Conservation (phyloP, 1,140 invertebrate genomes). For the Conopomorpha cramerella region DNA sequence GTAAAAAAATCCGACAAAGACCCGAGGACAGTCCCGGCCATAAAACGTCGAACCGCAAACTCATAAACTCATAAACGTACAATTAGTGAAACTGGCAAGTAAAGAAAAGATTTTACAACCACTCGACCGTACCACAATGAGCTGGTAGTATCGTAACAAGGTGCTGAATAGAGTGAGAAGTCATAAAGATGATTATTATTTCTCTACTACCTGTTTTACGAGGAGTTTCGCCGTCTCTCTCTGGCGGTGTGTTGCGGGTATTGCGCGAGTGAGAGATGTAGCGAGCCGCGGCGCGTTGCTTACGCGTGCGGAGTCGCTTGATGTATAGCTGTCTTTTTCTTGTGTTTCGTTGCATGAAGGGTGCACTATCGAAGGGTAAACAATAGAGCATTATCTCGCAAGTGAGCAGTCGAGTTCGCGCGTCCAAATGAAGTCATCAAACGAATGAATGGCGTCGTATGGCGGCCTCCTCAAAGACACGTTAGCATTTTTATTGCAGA, state of each 20-base stretch:
- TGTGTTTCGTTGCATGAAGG: constrained; percentile 32
- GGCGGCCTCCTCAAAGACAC: constrained; percentile 36
- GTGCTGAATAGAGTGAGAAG: constrained; percentile 64
- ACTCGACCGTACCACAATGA: constrained; percentile 53
- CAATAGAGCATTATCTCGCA: constrained; percentile 55
- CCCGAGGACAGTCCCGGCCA: constrained; percentile 35
- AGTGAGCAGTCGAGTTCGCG: constrained; percentile 30
- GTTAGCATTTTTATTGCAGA: constrained; percentile 51
- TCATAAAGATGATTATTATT: constrained; percentile 64
- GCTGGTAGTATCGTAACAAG: constrained; percentile 59
- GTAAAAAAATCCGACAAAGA: constrained; percentile 35
- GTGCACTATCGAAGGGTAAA: constrained; percentile 55
- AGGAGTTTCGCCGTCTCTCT: constrained; percentile 28
- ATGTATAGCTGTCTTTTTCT: constrained; percentile 35
- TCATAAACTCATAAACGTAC: constrained; percentile 59
- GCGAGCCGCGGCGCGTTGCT: constrained; percentile 20
- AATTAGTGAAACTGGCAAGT: constrained; percentile 57
- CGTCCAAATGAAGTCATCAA: constrained; percentile 57
- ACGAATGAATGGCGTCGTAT: constrained; percentile 46
- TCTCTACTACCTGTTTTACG: constrained; percentile 62
- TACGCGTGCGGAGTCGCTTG: constrained; percentile 15
- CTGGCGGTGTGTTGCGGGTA: constrained; percentile 6
- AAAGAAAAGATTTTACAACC: constrained; percentile 61
- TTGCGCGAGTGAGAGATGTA: constrained; percentile 24
- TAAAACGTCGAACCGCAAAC: constrained; percentile 49